These are phyloP conservation scores for Apodemus agrarius DNA, from an alignment of 2,797 vertebrate genomes.

Conservation along the genomic window DNA sequence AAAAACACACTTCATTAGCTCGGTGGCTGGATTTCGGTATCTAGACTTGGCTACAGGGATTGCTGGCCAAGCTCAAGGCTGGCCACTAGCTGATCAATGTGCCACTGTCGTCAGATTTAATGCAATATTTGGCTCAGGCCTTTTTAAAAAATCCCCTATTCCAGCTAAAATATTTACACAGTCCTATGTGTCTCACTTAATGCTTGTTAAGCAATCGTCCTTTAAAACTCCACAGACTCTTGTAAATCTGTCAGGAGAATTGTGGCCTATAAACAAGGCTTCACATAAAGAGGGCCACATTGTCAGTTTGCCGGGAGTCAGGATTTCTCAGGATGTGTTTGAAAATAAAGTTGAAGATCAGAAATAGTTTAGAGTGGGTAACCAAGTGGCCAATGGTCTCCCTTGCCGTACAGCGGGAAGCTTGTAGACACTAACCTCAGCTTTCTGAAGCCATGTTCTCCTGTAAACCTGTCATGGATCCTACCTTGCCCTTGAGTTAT, in stretches of 20 bases:
- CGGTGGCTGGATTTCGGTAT: conserved; percentile 71
- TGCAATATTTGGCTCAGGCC: conserved; percentile 86
- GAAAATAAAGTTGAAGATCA: conserved; percentile 83
- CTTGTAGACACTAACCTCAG: conserved; percentile 84
- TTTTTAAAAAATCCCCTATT: conserved; percentile 86
- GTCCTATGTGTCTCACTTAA: conserved; percentile 86
- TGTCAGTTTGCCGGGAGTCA: conserved; percentile 83
- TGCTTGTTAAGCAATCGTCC: conserved; percentile 87
- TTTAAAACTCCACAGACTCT: conserved; percentile 89
- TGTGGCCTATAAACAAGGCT: conserved; percentile 87
- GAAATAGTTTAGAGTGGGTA: conserved; percentile 84
- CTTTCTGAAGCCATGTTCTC: conserved; percentile 83
- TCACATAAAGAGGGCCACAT: conserved; percentile 84
- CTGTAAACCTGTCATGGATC: conserved; percentile 88
- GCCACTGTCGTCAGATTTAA: conserved; percentile 89
- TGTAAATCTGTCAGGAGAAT: conserved; percentile 89
- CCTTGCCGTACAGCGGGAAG: conserved; percentile 76
- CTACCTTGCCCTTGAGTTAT: conserved; percentile 82
- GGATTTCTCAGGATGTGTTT: conserved; percentile 83
- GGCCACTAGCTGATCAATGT: conserved; percentile 85
- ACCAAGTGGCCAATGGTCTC: conserved; percentile 73
- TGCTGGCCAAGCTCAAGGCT: conserved; percentile 80
- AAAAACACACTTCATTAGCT: conserved; percentile 70
- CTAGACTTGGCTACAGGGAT: conserved; percentile 80
- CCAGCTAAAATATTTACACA: conserved; percentile 90